Percentiles rank a stretch among this genome's conserved stretches.
These are phyloP conservation scores for Poicephalus meyeri DNA, from an alignment of 2,113 vertebrate species.

Conservation along the genomic window DNA sequence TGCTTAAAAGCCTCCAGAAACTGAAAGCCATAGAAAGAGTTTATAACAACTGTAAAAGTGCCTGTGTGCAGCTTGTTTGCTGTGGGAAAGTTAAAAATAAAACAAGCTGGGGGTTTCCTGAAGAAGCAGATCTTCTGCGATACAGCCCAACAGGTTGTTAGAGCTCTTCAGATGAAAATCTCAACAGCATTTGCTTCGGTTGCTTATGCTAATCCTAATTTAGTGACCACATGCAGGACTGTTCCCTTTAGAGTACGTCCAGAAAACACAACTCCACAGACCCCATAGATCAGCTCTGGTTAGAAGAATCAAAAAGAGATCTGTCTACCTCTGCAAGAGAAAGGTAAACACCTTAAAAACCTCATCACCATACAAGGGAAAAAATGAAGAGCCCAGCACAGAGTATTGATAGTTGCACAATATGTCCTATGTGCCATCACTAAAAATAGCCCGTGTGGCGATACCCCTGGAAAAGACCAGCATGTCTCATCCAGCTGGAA, in stretches of 20 bases:
- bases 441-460: background rate
- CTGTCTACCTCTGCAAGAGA: background rate
- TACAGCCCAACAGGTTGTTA: background rate
- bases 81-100: background rate
- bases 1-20: background rate
- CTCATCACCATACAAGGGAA: slow-evolving; percentile 52
- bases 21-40: background rate
- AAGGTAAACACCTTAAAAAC: slow-evolving; percentile 27
- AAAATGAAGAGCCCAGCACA: slow-evolving; percentile 13
- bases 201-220: background rate
- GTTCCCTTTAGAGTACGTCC: background rate
- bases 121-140: background rate
- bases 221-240: background rate
- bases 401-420: slow-evolving; percentile 3
- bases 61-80: background rate
- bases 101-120: background rate
- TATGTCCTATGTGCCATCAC: background rate
- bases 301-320: background rate
- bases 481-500: background rate
- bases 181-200: background rate
- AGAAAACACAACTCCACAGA: background rate
- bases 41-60: background rate
- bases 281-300: background rate
- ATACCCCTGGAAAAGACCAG: slow-evolving; percentile 34
- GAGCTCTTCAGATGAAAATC: background rate